phyloP scores from a whole-genome alignment of 1,140 invertebrate genomes.

The Zaprionus kolodkinae region DNA sequence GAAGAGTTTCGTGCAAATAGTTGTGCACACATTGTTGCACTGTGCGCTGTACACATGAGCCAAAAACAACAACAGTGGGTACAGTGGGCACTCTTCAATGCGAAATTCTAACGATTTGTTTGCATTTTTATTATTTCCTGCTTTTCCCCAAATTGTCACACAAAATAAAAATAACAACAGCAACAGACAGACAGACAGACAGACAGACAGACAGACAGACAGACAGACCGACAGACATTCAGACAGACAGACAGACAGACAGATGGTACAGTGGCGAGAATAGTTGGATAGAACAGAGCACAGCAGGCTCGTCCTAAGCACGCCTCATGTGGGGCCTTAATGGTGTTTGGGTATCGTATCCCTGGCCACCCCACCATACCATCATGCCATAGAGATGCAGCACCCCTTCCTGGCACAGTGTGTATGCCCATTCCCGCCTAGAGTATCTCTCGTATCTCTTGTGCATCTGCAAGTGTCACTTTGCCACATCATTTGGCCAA shows the following conservation, averaged over 20 bases:
- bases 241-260: not conserved
- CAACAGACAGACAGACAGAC: constrained; percentile 22
- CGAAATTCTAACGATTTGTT: constrained; percentile 80
- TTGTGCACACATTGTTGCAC: constrained; percentile 19
- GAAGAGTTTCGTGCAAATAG: not conserved
- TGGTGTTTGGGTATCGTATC: constrained; percentile 64
- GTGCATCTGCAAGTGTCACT: constrained; percentile 75
- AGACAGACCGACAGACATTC: not conserved
- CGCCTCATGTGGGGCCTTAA: constrained; percentile 55
- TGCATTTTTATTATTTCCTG: constrained; percentile 82
- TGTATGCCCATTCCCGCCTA: not conserved
- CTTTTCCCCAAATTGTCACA: constrained; percentile 72
- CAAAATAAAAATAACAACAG: constrained; percentile 76
- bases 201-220: no score
- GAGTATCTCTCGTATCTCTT: constrained; percentile 34
- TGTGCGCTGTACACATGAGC: constrained; percentile 56
- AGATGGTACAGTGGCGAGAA: not conserved
- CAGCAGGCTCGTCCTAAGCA: constrained; percentile 2
- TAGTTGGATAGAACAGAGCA: not conserved
- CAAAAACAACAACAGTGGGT: constrained; percentile 25
- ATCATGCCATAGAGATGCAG: not conserved
- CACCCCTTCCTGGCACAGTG: not conserved
- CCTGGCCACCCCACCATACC: not conserved
- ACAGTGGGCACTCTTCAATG: constrained; percentile 66
- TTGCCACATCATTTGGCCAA: constrained; percentile 79